A percentile compares a stretch with the other conserved stretches of the same genome.
These are phyloP conservation scores for Paracanthobrama guichenoti DNA, from an alignment of 2,113 vertebrate species.

Conservation along the genomic window DNA sequence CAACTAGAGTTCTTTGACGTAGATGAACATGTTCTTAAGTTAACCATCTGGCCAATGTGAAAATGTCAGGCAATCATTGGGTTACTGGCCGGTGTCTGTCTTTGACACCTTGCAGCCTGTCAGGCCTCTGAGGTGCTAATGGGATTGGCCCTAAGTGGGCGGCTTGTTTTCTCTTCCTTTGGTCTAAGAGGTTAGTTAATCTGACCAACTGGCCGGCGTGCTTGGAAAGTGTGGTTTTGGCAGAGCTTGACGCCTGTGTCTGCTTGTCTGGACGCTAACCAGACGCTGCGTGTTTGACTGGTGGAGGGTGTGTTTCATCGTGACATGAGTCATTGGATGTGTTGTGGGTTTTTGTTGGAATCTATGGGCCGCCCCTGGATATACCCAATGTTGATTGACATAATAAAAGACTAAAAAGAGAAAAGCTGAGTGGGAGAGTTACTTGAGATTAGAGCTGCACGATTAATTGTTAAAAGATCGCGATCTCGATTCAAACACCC, in stretches of 20 bases:
- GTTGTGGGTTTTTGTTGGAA: slow-evolving; percentile 67
- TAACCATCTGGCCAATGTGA: slow-evolving; percentile 22
- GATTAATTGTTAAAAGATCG: background rate
- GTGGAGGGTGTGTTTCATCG: slow-evolving; percentile 63
- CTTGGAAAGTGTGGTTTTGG: slow-evolving; percentile 64
- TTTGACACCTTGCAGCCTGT: slow-evolving; percentile 52
- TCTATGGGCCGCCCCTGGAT: slow-evolving; percentile 55
- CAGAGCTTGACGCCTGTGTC: slow-evolving; percentile 54
- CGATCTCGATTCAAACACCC: background rate
- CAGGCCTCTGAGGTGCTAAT: slow-evolving; percentile 69
- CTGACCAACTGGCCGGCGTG: slow-evolving; percentile 72
- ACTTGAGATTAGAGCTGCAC: background rate
- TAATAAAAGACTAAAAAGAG: background rate
- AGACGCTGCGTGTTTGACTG: slow-evolving; percentile 61
- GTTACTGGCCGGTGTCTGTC: slow-evolving; percentile 58
- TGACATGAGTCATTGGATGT: slow-evolving; percentile 75
- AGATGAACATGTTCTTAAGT: slow-evolving; percentile 36
- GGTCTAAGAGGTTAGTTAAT: slow-evolving; percentile 67
- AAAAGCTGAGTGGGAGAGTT: background rate
- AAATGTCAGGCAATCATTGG: slow-evolving; percentile 46
- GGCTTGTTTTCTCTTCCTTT: slow-evolving; percentile 61
- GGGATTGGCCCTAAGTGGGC: slow-evolving; percentile 68
- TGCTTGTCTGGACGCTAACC: slow-evolving; percentile 70
- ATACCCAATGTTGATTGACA: slow-evolving; percentile 62
- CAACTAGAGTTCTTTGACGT: slow-evolving; percentile 4